phyloP scores from a whole-genome alignment of 2,888 invertebrate genomes.

The Troides aeacus region DNA sequence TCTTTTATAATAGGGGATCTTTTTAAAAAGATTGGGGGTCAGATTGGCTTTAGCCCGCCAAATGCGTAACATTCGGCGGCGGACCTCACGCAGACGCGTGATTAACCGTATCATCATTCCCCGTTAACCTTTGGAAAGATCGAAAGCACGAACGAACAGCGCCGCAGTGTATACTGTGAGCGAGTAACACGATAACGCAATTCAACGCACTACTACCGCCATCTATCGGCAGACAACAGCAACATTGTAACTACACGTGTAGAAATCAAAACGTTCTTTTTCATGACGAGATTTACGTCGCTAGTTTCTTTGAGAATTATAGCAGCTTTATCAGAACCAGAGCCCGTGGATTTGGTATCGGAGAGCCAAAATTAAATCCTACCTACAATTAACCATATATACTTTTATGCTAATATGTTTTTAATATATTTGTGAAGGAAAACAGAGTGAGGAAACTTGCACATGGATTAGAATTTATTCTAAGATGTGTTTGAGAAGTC shows the following conservation, averaged over 20 bases:
- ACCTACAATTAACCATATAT: no score
- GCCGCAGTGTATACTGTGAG: neutral
- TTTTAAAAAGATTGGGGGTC: constrained; percentile 47
- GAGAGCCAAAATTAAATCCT: no score
- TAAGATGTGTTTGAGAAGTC: no score
- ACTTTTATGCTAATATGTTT: no score
- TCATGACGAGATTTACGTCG: neutral
- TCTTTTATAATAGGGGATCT: neutral
- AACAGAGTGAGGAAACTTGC: no score
- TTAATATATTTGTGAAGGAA: no score
- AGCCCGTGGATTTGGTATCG: no score
- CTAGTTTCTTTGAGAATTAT: no score
- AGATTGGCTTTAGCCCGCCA: constrained; percentile 68
- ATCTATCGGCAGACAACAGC: constrained; percentile 10
- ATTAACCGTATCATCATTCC: constrained; percentile 71
- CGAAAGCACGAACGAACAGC: constrained; percentile 29
- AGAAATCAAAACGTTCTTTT: neutral
- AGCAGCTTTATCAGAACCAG: no score
- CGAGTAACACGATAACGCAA: constrained; percentile 10
- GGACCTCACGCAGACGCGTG: constrained; percentile 72
- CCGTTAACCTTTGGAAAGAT: constrained; percentile 78
- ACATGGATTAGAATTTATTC: no score
- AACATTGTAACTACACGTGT: neutral
- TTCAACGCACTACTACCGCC: constrained; percentile 22
- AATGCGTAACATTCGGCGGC: constrained; percentile 72